Evolutionary conservation across 2,888 invertebrate genomes (phyloP).

Genomic region (Priocnemis perturbator): DNA sequence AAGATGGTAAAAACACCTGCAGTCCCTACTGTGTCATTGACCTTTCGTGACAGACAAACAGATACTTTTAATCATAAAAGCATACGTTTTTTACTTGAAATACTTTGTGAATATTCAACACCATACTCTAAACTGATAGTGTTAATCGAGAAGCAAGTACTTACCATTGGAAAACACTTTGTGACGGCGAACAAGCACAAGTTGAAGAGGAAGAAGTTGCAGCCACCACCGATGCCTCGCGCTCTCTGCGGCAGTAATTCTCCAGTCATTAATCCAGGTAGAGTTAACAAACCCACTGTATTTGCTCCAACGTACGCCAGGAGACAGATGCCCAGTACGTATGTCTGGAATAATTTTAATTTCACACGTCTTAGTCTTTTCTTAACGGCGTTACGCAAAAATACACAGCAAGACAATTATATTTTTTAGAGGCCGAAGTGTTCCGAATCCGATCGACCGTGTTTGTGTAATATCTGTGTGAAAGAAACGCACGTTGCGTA

Average conservation of each 20-base stretch:
- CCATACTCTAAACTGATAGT: no score
- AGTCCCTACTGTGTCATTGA: constrained; percentile 77
- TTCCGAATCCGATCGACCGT: no score
- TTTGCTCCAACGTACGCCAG: constrained; percentile 85
- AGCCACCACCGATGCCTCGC: constrained; percentile 84
- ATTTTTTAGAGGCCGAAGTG: no score
- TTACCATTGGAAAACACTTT: constrained; percentile 83
- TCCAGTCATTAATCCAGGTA: constrained; percentile 86
- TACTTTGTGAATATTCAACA: no score
- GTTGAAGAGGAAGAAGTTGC: constrained; percentile 85
- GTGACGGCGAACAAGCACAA: constrained; percentile 82
- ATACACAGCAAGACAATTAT: no score
- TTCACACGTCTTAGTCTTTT: neutral
- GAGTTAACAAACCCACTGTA: constrained; percentile 84
- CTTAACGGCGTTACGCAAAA: neutral
- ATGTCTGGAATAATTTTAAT: constrained; percentile 53
- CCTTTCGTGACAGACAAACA: constrained; percentile 38
- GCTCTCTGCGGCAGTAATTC: constrained; percentile 86
- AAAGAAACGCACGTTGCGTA: no score
- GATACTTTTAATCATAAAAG: neutral
- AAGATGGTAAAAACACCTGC: constrained; percentile 85
- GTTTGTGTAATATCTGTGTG: no score
- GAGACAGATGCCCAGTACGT: constrained; percentile 76
- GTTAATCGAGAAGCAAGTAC: neutral
- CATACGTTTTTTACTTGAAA: no score